Percentiles rank a stretch among this genome's conserved stretches.
Evolutionary conservation across 2,888 invertebrate genomes (phyloP).

Genomic region (Yponomeuta malinellus): DNA sequence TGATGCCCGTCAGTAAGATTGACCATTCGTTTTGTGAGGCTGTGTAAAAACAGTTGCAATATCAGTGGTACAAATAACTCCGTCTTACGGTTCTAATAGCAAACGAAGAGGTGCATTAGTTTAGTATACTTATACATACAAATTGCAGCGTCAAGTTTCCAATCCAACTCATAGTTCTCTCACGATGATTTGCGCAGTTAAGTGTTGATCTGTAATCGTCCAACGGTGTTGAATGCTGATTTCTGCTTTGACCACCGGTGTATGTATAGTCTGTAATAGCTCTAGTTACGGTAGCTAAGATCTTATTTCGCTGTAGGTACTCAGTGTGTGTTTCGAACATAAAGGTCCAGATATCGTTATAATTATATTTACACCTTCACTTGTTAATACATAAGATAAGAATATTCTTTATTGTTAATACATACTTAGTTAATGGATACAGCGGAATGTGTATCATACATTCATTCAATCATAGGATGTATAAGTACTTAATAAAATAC

Average conservation of each 20-base stretch:
- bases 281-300: no score
- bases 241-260: background rate
- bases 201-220: conserved; percentile 7
- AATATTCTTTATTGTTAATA: no score
- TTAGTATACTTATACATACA: background rate
- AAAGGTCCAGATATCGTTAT: no score
- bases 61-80: background rate
- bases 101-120: background rate
- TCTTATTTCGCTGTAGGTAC: no score
- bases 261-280: no score
- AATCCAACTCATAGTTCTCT: background rate
- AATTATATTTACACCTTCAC: no score
- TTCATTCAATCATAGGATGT: no score
- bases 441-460: background rate
- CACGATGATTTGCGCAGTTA: conserved; percentile 1
- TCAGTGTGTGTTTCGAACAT: no score
- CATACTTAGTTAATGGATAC: background rate
- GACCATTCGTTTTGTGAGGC: background rate
- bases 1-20: background rate
- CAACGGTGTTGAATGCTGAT: conserved; percentile 4
- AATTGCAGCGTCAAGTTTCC: background rate
- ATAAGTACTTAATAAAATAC: no score
- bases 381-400: no score
- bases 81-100: background rate
- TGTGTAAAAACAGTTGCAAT: background rate